Conservation (phyloP, 2,888 invertebrate genomes). For the Tenodera sinensis region DNA sequence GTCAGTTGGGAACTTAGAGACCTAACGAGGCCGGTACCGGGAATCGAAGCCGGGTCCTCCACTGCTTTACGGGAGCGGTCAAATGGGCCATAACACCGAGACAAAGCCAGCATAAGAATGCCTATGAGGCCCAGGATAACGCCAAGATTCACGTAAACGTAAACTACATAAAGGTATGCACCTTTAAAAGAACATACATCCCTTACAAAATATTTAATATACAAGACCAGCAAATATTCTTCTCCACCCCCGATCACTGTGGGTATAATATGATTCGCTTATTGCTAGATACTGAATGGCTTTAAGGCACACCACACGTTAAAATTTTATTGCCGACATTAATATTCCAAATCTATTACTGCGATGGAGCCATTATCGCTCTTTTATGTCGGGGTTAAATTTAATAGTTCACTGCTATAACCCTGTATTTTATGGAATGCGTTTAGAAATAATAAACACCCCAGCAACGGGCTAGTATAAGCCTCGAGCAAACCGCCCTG, state of each 20-base stretch:
- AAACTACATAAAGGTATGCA: too few relatives aligned
- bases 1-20: too few relatives aligned
- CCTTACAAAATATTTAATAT: too few relatives aligned
- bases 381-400: neutral
- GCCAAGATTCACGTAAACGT: too few relatives aligned
- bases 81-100: too few relatives aligned
- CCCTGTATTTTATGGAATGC: neutral
- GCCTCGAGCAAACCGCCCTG: neutral
- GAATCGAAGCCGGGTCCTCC: too few relatives aligned
- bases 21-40: too few relatives aligned
- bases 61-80: too few relatives aligned
- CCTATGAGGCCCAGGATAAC: too few relatives aligned
- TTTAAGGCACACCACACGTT: neutral
- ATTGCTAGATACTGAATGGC: neutral
- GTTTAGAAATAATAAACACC: neutral
- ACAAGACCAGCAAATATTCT: neutral
- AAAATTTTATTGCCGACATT: neutral
- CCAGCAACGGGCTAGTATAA: neutral
- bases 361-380: neutral
- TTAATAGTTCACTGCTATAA: neutral
- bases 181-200: too few relatives aligned
- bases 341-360: neutral
- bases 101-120: too few relatives aligned
- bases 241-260: neutral
- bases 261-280: neutral